These are phyloP conservation scores for Choristoneura rosaceana DNA, from an alignment of 2,888 invertebrate genomes.

Conservation along the genomic window DNA sequence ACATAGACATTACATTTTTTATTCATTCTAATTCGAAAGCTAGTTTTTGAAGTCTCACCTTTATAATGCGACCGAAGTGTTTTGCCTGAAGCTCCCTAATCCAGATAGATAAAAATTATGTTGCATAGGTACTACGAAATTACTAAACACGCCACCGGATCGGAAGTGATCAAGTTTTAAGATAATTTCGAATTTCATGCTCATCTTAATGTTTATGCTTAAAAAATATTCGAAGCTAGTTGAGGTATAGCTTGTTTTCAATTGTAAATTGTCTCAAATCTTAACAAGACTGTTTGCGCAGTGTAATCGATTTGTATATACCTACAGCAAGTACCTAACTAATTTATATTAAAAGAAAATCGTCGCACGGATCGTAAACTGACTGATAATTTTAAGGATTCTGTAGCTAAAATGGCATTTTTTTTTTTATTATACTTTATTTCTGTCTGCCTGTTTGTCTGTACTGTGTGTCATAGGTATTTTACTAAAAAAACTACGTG, in stretches of 20 bases:
- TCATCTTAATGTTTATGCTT: background rate
- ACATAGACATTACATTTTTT: background rate
- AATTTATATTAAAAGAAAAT: background rate
- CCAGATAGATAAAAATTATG: no score
- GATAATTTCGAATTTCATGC: background rate
- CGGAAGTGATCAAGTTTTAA: background rate
- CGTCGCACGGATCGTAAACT: background rate
- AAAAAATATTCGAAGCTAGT: background rate
- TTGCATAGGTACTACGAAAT: background rate
- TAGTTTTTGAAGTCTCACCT: no score
- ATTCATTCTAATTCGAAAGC: no score
- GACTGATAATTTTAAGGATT: no score
- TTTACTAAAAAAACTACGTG: no score
- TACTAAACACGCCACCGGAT: background rate
- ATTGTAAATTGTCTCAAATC: background rate
- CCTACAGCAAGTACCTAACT: background rate
- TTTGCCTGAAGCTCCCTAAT: no score
- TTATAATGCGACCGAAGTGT: no score
- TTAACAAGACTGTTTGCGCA: background rate
- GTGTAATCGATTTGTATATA: background rate
- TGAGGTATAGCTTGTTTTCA: background rate
- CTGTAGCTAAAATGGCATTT: no score
- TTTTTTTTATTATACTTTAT: no score
- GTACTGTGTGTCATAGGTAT: no score
- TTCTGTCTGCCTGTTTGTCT: no score